Conservation (phyloP, 1,140 invertebrate genomes). For the Aphaenogaster floridana region DNA sequence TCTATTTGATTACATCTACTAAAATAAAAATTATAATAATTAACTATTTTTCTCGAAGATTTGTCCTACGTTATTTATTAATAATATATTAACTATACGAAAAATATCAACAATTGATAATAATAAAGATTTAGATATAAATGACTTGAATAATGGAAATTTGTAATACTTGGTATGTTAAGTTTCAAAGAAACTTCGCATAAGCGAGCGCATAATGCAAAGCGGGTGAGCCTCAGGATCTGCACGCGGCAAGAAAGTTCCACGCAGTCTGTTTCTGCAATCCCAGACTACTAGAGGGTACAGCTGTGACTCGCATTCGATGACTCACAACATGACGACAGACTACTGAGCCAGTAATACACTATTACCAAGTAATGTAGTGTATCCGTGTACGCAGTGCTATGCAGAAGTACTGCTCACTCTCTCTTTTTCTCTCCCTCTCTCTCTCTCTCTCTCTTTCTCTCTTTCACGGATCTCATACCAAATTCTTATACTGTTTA, state of each 20-base stretch:
- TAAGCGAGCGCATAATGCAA: not conserved
- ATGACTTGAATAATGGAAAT: not conserved
- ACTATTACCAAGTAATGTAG: conserved; percentile 26
- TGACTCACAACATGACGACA: conserved; percentile 72
- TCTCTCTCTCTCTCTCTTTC: not conserved
- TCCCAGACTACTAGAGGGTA: conserved; percentile 47
- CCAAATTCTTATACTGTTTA: not conserved
- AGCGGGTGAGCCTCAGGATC: not conserved
- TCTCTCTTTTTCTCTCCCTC: no score
- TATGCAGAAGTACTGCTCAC: conserved; percentile 2
- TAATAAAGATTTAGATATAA: not conserved
- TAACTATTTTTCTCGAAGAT: not conserved
- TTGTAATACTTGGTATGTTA: not conserved
- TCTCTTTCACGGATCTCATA: conserved; percentile 32
- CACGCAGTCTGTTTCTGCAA: conserved; percentile 60
- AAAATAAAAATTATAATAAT: not conserved
- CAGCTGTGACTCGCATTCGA: conserved; percentile 60
- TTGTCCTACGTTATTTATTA: not conserved
- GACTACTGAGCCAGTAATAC: conserved; percentile 44
- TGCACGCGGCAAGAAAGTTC: not conserved
- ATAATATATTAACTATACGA: not conserved
- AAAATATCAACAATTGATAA: not conserved
- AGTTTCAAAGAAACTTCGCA: not conserved
- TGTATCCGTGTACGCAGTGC: conserved; percentile 22
- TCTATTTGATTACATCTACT: not conserved